Base-by-base conservation (phyloP, 1,140 invertebrate species). In the Chionoecetes opilio region DNA sequence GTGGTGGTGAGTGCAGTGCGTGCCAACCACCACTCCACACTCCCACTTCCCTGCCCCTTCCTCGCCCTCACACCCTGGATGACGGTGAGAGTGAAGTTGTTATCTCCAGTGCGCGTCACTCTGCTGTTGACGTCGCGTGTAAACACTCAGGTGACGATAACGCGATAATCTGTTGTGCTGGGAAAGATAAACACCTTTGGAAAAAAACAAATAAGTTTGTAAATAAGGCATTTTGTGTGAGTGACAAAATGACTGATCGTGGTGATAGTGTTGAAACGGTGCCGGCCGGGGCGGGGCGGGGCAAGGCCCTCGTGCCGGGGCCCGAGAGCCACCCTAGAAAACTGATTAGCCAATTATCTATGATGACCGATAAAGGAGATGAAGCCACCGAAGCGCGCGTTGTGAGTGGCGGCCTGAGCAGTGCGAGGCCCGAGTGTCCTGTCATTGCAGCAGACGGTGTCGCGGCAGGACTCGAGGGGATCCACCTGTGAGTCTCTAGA, bases 51-150 rank as follows among this genome's bases (percentile, higher is more conserved):
- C 35, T 82, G 85, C 37, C 94, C 29, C n/a, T 38, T 0, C 63
- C 82, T 38, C 41, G 8, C 34, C 41, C 34, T 14, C 31, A 35
- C 37, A 17, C n/a, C 29, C 14, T 75, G 41, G 31, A 63, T 38
- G 41, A 32, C 46, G 82, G 90, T 63, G 94, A 95, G 75, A 95
- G 94, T 95, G 94, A 92, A 92, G 31, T n/a, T 38, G 38, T 84
- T 35, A 6, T n/a, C 63, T 37, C 82, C 94, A 88, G 82, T 26
- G 41, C 53, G 82, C 84, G 41, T 82, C 85, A 41, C 32, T 85
- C 3, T 75, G 41, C 31, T 34, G 46, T 32, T 37, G 41, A 75
- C 46, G 35, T 31, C 5, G 17, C 31, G n/a, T 85, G 82, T 34
- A 86, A 75, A 29, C 41, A 93, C 17, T 92, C 53, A 14, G 75